Conservation (phyloP, 2,113 vertebrate genomes). For the Dipodomys spectabilis region DNA sequence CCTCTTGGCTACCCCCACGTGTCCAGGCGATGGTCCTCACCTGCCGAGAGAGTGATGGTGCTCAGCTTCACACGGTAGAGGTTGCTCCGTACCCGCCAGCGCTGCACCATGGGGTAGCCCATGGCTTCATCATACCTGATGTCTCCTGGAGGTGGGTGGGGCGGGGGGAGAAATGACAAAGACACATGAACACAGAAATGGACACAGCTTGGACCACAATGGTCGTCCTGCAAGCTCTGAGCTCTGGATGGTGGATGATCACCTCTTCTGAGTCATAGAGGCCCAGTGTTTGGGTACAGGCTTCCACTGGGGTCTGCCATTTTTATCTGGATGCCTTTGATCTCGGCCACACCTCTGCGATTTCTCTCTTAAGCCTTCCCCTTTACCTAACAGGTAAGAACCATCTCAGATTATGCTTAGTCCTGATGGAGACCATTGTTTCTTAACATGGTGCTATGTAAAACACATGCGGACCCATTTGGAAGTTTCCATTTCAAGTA, state of each 20-base stretch:
- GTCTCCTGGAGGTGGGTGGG: constrained; percentile 87
- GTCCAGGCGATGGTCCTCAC: constrained; percentile 80
- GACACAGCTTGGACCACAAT: no score
- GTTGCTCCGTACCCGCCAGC: constrained; percentile 97
- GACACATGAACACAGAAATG: neutral
- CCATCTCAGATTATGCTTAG: neutral
- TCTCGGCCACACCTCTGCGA: neutral
- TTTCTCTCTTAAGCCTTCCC: neutral
- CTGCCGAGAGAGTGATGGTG: constrained; percentile 96
- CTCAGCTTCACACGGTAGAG: constrained; percentile 98
- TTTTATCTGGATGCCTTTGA: neutral
- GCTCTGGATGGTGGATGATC: neutral
- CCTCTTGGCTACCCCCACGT: neutral
- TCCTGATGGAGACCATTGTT: neutral
- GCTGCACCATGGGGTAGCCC: constrained; percentile 98
- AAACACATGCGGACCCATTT: neutral
- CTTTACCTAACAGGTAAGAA: neutral
- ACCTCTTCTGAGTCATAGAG: neutral
- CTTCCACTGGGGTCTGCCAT: neutral
- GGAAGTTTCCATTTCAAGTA: neutral
- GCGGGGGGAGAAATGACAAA: neutral
- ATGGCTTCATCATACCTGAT: constrained; percentile 95
- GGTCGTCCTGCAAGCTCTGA: neutral
- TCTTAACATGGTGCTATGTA: neutral
- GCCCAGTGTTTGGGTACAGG: fast-evolving